phyloP scores from a whole-genome alignment of 30 jellyfish, hydroid and myxozoan species.

The Haliclystus octoradiatus region DNA sequence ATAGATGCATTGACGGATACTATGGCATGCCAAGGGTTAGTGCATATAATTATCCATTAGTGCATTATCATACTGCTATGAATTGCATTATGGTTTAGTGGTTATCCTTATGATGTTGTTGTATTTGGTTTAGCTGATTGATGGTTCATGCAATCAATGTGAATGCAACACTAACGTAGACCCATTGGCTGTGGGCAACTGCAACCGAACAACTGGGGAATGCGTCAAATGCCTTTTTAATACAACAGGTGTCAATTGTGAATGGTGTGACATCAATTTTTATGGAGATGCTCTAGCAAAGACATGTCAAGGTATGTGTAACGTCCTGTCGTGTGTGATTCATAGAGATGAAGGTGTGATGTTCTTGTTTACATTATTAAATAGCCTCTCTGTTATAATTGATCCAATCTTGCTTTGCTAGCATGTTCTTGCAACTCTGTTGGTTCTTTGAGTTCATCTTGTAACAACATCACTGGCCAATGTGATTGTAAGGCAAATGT shows the following conservation, averaged over 20 bases:
- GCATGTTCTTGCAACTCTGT: conserved; percentile 66
- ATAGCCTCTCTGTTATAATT: background rate
- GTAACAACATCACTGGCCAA: conserved; percentile 64
- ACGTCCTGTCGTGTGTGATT: too few species aligned
- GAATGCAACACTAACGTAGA: conserved; percentile 50
- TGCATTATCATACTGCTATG: too few species aligned
- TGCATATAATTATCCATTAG: too few species aligned
- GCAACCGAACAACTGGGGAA: conserved; percentile 75
- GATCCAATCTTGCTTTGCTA: background rate
- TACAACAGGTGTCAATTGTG: conserved; percentile 63
- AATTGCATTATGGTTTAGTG: background rate
- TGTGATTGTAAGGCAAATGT: conserved; percentile 51
- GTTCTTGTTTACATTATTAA: too few species aligned
- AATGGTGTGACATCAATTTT: conserved; percentile 41
- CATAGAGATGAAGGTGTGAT: too few species aligned
- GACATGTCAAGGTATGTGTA: conserved; percentile 26
- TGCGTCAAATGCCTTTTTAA: conserved; percentile 52
- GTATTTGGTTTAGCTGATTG: conserved; percentile 19
- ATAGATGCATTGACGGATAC: conserved; percentile 71
- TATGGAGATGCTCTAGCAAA: conserved; percentile 62
- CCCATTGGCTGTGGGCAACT: conserved; percentile 28
- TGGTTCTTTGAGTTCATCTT: conserved; percentile 34
- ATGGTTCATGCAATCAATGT: conserved; percentile 55
- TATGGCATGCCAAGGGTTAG: conserved; percentile 74
- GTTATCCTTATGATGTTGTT: too few species aligned